A percentile compares a stretch with the other conserved stretches of the same genome.
Conservation (phyloP, 2,113 vertebrate genomes). For the Plectropomus leopardus region DNA sequence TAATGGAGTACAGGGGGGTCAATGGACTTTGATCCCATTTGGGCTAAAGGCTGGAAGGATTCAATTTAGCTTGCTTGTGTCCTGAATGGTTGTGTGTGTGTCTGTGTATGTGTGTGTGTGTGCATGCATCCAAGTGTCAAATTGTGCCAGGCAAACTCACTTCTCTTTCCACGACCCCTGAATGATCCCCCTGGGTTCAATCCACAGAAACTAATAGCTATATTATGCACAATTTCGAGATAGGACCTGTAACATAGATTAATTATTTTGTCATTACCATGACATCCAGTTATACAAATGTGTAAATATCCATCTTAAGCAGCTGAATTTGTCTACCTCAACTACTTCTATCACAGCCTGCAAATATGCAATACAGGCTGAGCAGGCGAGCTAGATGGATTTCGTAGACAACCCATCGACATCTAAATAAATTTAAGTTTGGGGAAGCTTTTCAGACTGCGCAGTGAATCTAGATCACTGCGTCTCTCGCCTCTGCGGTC, state of each 20-base stretch:
- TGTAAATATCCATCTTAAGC: constrained; percentile 75
- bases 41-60: constrained; percentile 72
- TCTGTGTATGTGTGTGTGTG: constrained; percentile 38
- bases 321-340: constrained; percentile 65
- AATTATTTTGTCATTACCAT: constrained; percentile 74
- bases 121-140: constrained; percentile 2
- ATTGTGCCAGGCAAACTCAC: constrained; percentile 58
- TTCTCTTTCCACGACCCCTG: constrained; percentile 69
- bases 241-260: constrained; percentile 69
- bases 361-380: constrained; percentile 56
- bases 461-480: constrained; percentile 66
- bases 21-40: constrained; percentile 88
- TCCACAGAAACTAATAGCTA: constrained; percentile 76
- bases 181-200: constrained; percentile 82
- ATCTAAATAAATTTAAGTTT: constrained; percentile 81
- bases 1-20: constrained; percentile 85
- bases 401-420: constrained; percentile 62
- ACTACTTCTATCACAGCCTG: constrained; percentile 43
- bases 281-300: constrained; percentile 65
- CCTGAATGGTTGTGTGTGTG: constrained; percentile 55
- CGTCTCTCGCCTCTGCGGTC: constrained; percentile 50
- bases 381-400: constrained; percentile 58
- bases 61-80: constrained; percentile 77
- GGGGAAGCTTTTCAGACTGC: constrained; percentile 63
- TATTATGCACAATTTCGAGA: constrained; percentile 79